These are phyloP conservation scores for Pelecanus crispus DNA, from an alignment of 2,113 vertebrate genomes.

Conservation along the genomic window DNA sequence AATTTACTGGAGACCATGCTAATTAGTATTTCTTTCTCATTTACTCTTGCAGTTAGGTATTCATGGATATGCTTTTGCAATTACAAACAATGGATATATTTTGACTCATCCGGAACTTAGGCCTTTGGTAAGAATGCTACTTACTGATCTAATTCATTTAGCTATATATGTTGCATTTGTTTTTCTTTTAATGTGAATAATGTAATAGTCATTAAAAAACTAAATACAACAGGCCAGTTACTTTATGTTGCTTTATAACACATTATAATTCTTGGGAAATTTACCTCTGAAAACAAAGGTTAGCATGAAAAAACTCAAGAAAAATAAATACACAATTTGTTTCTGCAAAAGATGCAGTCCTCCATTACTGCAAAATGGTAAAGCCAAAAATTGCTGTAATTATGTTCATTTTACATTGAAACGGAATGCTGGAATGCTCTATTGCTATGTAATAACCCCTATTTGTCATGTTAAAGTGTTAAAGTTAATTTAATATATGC, in stretches of 20 bases:
- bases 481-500: constrained; percentile 46
- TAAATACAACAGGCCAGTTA: background rate
- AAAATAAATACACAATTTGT: background rate
- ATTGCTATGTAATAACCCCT: constrained; percentile 41
- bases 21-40: constrained; percentile 57
- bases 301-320: background rate
- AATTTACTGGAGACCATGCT: constrained; percentile 9
- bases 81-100: constrained; percentile 99
- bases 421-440: constrained; percentile 27
- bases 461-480: constrained; percentile 59
- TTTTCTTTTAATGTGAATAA: background rate
- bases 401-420: constrained; percentile 45
- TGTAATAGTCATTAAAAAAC: background rate
- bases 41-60: constrained; percentile 87
- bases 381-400: constrained; percentile 59
- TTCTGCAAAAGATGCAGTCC: background rate
- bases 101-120: constrained; percentile 96
- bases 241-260: background rate
- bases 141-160: constrained; percentile 6
- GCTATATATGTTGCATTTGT: background rate
- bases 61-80: constrained; percentile 97
- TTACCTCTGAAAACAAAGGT: background rate
- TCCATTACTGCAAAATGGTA: constrained; percentile 19
- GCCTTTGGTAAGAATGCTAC: constrained; percentile 86
- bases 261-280: background rate